Conservation (phyloP, 2,888 invertebrate genomes). For the Rhodophaea formosa region DNA sequence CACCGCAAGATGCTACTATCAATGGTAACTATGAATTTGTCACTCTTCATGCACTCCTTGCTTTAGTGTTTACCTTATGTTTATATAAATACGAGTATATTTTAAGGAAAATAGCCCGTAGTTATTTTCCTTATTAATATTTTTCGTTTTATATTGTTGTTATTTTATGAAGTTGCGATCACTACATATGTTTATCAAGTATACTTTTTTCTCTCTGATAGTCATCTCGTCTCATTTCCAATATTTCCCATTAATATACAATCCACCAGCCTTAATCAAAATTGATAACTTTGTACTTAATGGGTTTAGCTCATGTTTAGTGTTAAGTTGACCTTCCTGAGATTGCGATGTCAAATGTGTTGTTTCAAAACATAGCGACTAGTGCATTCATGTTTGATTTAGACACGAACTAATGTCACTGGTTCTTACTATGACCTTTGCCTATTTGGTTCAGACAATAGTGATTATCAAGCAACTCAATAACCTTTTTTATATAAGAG, state of each 20-base stretch:
- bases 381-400: constrained; percentile 35
- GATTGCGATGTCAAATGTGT: constrained; percentile 41
- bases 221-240: too few relatives aligned
- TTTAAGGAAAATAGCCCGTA: too few relatives aligned
- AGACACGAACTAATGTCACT: constrained; percentile 37
- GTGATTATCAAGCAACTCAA: not conserved
- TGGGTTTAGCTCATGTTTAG: constrained; percentile 27
- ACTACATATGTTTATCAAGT: constrained; percentile 22
- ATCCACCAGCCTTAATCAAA: not conserved
- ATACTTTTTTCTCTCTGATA: too few relatives aligned
- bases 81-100: too few relatives aligned
- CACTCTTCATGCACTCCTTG: constrained; percentile 11
- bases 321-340: constrained; percentile 37
- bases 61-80: too few relatives aligned
- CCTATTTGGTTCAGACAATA: not conserved
- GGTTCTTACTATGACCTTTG: constrained; percentile 26
- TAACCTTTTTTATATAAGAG: not conserved
- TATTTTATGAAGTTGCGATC: constrained; percentile 3
- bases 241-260: too few relatives aligned
- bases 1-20: constrained; percentile 59
- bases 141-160: not conserved
- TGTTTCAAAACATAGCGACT: constrained; percentile 46
- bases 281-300: constrained; percentile 24
- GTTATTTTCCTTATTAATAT: too few relatives aligned
- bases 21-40: constrained; percentile 50